These are phyloP conservation scores for Bombus fervidus DNA, from an alignment of 1,140 invertebrate genomes.

Conservation along the genomic window DNA sequence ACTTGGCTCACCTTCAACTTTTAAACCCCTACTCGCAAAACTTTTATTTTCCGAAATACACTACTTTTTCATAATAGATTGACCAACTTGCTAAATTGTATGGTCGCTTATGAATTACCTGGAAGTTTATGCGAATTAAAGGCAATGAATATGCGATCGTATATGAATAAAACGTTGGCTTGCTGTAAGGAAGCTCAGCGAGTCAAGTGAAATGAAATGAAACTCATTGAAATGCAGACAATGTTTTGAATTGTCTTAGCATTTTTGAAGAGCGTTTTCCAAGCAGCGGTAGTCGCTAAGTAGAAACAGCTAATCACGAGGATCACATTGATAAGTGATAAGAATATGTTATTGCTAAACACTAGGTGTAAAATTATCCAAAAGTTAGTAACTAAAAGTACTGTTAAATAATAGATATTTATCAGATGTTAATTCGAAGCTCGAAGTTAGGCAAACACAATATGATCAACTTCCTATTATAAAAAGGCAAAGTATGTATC, in stretches of 20 bases:
- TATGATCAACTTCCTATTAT: too few species aligned
- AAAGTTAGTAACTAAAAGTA: too few species aligned
- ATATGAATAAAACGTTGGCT: background rate
- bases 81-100: background rate
- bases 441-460: too few species aligned
- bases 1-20: conserved; percentile 20
- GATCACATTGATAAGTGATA: background rate
- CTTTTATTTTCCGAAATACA: background rate
- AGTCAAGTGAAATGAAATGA: too few species aligned
- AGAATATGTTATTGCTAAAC: background rate
- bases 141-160: background rate
- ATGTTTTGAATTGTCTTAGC: background rate
- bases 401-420: too few species aligned
- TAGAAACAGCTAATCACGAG: too few species aligned
- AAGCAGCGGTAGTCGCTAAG: background rate
- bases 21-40: background rate
- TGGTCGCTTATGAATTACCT: background rate
- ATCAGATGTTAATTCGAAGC: too few species aligned
- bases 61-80: conserved; percentile 15
- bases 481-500: too few species aligned
- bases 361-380: background rate
- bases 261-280: background rate
- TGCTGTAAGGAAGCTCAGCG: background rate
- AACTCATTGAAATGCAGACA: background rate
- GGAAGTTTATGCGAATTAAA: too few species aligned